Evolutionary conservation across 1,140 invertebrate species (phyloP), one percentile per base, ranked within the genome.

Genomic region (Parasteatoda tepidariorum): DNA sequence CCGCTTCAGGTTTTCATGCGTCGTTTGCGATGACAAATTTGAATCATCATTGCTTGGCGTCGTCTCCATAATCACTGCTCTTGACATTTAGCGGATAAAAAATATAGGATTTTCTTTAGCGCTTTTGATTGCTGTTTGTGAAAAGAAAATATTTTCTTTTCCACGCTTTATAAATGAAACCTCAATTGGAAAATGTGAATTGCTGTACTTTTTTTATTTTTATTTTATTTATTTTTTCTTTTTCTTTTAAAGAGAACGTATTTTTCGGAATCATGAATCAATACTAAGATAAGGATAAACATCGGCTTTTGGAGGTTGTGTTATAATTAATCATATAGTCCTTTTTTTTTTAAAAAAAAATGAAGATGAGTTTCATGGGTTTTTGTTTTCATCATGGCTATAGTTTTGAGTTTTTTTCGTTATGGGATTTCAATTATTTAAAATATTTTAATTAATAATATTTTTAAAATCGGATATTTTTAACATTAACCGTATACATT

Each of bases 1-100:
- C n/a, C 64, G 22, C 64, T 67, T 67, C 64, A 7, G 64, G 64
- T 67, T 67, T 67, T 38, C 64, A 67, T 26, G 64, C 31, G n/a
- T 41, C 64, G 64, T 67, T 67, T 67, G 64, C 4, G 31, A 67
- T 67, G 64, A 41, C 18, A 26, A 41, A 67, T 67, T 41, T 41
- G 15, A 41, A 67, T 34, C 31, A 67, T 67, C 64, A 67, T 67
- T 67, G 31, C 9, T 38, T 64, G 26, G 28, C 5, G 18, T 34
- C 31, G 5, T 41, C 13, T 22, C n/a, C n/a, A 22, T 67, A 41
- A 64, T 64, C 61, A 64, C 33, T 3, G 6, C 15, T 38, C 24
- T 34, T 34, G 31, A n/a, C 24, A 59, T 48, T 18, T 5, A 22
- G 31, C 22, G 33, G 34, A 34, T 33, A 67, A 67, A 38, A 31